Evolutionary conservation across 2,113 vertebrate genomes (phyloP).

Genomic region (Strix aluco): DNA sequence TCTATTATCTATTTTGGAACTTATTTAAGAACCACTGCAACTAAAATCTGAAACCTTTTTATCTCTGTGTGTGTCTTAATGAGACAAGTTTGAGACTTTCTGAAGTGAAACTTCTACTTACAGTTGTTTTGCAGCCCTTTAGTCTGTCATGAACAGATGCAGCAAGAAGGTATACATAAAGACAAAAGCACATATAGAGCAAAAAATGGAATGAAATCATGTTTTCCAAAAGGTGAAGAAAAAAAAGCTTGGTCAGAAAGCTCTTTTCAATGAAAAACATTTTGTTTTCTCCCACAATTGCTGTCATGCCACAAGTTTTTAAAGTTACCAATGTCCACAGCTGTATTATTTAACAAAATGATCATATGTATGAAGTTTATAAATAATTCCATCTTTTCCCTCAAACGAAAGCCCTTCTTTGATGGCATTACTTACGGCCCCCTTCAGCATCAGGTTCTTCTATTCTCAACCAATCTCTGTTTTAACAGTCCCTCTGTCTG

Average conservation of each 20-base stretch:
- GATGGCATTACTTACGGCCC: background rate
- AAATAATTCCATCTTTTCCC: background rate
- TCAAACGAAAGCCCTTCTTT: background rate
- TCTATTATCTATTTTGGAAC: background rate
- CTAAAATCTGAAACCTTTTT: background rate
- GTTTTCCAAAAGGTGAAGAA: background rate
- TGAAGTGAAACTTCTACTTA: background rate
- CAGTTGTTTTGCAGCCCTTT: background rate
- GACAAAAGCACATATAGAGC: background rate
- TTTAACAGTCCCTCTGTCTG: background rate
- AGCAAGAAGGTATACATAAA: background rate
- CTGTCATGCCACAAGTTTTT: background rate
- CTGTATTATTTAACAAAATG: background rate
- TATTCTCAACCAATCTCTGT: background rate
- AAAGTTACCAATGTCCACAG: background rate
- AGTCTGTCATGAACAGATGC: background rate
- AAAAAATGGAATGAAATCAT: background rate
- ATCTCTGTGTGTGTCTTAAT: background rate
- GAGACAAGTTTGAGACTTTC: background rate
- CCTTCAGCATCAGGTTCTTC: background rate
- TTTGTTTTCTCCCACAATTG: background rate
- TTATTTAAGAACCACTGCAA: background rate
- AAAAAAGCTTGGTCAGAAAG: background rate
- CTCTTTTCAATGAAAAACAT: background rate
- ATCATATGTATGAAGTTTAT: background rate